These are phyloP conservation scores for Phrynocephalus forsythii DNA, from an alignment of 2,797 vertebrate species.

Conservation along the genomic window DNA sequence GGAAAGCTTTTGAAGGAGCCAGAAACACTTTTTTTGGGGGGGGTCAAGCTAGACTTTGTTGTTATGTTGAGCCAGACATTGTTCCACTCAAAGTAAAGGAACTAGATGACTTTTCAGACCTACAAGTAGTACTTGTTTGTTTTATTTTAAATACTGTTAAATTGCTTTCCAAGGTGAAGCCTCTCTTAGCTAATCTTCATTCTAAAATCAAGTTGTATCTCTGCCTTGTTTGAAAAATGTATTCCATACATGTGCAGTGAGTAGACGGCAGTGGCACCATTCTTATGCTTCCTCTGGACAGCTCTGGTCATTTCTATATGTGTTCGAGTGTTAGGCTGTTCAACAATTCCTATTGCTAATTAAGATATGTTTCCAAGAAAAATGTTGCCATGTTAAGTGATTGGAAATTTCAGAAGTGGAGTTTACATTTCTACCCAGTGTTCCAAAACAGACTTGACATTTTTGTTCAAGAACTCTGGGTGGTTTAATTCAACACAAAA, in stretches of 20 bases:
- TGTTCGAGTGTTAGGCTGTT: constrained; percentile 28
- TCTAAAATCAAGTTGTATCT: neutral
- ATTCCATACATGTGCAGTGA: neutral
- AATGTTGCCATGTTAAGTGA: constrained; percentile 50
- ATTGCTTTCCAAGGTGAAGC: too few relatives aligned
- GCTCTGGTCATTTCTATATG: constrained; percentile 45
- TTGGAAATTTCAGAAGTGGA: constrained; percentile 56
- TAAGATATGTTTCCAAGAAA: constrained; percentile 54
- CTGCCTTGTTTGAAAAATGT: neutral
- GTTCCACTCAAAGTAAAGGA: neutral
- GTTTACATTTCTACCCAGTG: constrained; percentile 23
- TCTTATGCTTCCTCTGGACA: constrained; percentile 49
- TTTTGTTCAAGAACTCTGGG: neutral
- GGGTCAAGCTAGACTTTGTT: neutral
- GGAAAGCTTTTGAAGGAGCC: too few relatives aligned
- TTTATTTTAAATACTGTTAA: too few relatives aligned
- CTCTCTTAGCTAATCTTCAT: neutral
- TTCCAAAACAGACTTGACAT: neutral
- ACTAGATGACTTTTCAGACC: neutral
- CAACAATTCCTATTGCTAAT: constrained; percentile 57
- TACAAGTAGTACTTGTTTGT: too few relatives aligned
- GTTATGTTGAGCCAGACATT: neutral
- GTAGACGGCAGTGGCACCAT: neutral
- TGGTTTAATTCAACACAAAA: constrained; percentile 41
- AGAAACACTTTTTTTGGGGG: neutral